A percentile compares a stretch with the other conserved stretches of the same genome.
Evolutionary conservation across 2,113 vertebrate genomes (phyloP).

Genomic region (Myiozetetes cayanensis): DNA sequence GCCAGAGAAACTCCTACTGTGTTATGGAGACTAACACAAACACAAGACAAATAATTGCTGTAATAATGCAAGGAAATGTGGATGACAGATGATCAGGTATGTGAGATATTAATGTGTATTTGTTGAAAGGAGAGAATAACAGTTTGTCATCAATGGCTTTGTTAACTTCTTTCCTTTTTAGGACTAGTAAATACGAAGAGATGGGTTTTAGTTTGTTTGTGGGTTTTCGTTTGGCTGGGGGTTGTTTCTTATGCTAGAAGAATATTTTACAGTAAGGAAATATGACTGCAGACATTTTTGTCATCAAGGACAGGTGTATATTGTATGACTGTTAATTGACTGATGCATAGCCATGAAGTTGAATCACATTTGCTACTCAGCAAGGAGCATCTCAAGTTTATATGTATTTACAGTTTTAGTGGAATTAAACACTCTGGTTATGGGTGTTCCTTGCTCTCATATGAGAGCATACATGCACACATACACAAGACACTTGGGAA

Average conservation of each 20-base stretch:
- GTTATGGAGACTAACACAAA: not conserved
- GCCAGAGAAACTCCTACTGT: not conserved
- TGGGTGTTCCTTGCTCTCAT: not conserved
- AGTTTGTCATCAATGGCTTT: not conserved
- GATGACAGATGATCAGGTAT: not conserved
- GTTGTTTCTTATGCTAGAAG: not conserved
- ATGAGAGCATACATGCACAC: not conserved
- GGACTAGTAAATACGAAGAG: not conserved
- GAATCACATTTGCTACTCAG: not conserved
- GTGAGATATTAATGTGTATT: not conserved
- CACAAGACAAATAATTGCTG: not conserved
- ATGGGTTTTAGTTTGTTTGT: fast-evolving
- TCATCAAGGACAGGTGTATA: not conserved
- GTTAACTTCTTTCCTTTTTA: not conserved
- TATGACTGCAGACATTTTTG: not conserved
- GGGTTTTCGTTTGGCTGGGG: not conserved
- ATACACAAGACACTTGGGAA: not conserved
- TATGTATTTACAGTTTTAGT: not conserved
- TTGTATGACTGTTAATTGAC: not conserved
- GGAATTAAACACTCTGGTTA: not conserved
- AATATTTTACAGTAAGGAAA: not conserved
- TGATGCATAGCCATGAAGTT: not conserved
- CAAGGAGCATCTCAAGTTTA: not conserved
- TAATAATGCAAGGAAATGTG: not conserved
- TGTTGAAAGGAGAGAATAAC: not conserved